phyloP scores from a whole-genome alignment of 92 coral and sea anemone species.

The Galaxea fascicularis region DNA sequence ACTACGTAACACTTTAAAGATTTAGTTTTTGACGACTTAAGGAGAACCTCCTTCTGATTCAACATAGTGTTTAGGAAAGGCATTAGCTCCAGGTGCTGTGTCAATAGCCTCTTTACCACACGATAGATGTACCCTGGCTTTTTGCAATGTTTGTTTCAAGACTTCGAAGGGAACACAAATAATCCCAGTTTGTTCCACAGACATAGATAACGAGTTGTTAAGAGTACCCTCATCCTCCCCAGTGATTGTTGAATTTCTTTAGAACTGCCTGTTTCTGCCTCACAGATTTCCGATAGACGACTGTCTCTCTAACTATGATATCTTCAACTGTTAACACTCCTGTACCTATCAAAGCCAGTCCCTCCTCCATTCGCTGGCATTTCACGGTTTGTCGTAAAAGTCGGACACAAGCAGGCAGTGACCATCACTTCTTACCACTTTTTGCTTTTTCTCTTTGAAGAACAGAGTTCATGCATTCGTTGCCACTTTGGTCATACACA shows the following conservation, averaged over 20 bases:
- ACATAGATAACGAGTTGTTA: not conserved
- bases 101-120: conserved; percentile 21
- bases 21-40: conserved; percentile 28
- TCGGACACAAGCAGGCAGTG: conserved; percentile 19
- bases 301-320: conserved; percentile 17
- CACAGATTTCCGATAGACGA: conserved; percentile 13
- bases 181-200: conserved; percentile 30
- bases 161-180: conserved; percentile 38
- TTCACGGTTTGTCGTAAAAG: conserved; percentile 16
- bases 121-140: conserved; percentile 11
- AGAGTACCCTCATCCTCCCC: too few species aligned
- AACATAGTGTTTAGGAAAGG: conserved; percentile 33
- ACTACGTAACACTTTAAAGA: conserved; percentile 11
- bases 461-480: conserved; percentile 53
- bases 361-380: conserved; percentile 36
- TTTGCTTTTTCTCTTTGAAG: conserved; percentile 6
- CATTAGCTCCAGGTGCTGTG: conserved; percentile 45
- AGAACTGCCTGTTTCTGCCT: conserved; percentile 30
- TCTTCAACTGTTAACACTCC: conserved; percentile 33
- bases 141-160: conserved; percentile 13
- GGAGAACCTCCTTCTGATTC: conserved; percentile 24
- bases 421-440: conserved; percentile 19
- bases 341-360: conserved; percentile 35
- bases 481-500: conserved; percentile 44
- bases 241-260: conserved; percentile 34